Evolutionary conservation across 2,888 invertebrate genomes (phyloP).

Genomic region (Xanthorhoe spadicearia): DNA sequence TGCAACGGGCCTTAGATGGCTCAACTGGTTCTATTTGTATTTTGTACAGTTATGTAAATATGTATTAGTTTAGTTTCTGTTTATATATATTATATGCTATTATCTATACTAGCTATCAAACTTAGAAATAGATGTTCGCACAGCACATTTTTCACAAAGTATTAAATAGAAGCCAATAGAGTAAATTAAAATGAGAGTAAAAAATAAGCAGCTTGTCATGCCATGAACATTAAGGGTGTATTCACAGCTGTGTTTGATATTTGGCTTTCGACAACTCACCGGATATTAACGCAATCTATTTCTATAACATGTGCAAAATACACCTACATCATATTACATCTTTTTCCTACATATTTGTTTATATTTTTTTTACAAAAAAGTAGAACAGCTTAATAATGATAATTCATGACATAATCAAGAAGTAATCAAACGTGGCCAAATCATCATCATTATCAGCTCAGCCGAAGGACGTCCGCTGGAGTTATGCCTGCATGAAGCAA

Average conservation of each 20-base stretch:
- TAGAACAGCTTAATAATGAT: neutral
- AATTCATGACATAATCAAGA: neutral
- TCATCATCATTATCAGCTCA: too few species aligned
- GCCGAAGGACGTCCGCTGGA: too few species aligned
- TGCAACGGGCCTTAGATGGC: too few species aligned
- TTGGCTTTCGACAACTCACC: conserved; percentile 1
- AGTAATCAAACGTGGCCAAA: neutral
- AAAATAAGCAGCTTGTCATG: neutral
- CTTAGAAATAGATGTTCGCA: too few species aligned
- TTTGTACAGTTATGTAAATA: too few species aligned
- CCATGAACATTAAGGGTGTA: neutral
- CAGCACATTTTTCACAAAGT: too few species aligned
- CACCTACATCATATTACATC: conserved; percentile 1
- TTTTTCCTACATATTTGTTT: neutral
- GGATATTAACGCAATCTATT: conserved; percentile 8
- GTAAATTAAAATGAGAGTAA: neutral
- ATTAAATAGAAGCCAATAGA: neutral
- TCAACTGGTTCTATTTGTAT: too few species aligned
- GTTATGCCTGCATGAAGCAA: too few species aligned
- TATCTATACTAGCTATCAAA: too few species aligned
- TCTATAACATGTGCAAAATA: neutral
- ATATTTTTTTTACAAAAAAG: neutral
- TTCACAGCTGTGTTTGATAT: conserved; percentile 8
- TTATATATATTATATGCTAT: too few species aligned
- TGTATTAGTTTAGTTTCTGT: too few species aligned